Evolutionary conservation across 2,113 vertebrate species (phyloP).

Genomic region (Garra rufa): DNA sequence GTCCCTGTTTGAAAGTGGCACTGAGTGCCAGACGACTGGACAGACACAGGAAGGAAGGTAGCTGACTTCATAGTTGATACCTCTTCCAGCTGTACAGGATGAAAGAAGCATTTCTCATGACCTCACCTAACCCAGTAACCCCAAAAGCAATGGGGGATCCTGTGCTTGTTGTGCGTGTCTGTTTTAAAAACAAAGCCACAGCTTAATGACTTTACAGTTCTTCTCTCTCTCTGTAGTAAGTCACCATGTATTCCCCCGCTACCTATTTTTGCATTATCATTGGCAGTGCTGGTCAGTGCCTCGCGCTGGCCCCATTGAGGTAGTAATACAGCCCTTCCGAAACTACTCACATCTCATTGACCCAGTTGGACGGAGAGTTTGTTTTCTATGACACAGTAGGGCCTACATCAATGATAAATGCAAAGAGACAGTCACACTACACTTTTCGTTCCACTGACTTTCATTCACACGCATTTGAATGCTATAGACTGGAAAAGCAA

Average conservation of each 20-base stretch:
- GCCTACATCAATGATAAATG: background rate
- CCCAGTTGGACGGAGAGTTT: conserved; percentile 38
- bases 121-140: background rate
- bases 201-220: conserved; percentile 13
- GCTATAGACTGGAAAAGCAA: background rate
- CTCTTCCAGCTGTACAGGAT: conserved; percentile 22
- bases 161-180: background rate
- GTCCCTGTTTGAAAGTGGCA: background rate
- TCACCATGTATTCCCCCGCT: background rate
- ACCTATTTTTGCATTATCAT: conserved; percentile 47
- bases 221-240: background rate
- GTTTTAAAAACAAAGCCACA: conserved; percentile 34
- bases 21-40: conserved; percentile 29
- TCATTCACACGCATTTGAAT: background rate
- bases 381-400: background rate
- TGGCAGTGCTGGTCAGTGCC: conserved; percentile 20
- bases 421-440: background rate
- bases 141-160: conserved; percentile 20
- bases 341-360: conserved; percentile 40
- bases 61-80: background rate
- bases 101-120: conserved; percentile 12
- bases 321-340: conserved; percentile 33
- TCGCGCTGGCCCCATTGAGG: conserved; percentile 11
- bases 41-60: conserved; percentile 35
- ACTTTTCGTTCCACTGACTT: background rate